Percentiles rank a stretch among this genome's conserved stretches.
Evolutionary conservation across 2,797 vertebrate genomes (phyloP).

Genomic region (Lagocephalus sceleratus): DNA sequence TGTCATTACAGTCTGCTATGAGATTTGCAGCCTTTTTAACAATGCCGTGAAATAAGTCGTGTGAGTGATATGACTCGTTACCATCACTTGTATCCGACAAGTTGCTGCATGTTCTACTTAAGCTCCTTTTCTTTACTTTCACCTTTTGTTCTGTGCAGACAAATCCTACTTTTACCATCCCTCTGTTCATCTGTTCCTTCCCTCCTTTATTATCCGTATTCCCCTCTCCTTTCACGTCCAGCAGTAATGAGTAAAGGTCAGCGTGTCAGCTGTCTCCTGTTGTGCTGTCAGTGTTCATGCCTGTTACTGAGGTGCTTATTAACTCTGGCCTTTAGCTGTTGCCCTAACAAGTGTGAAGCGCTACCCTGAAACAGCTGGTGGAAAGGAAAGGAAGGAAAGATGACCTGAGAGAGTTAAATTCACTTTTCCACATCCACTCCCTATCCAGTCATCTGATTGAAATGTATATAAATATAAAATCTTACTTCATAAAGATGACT

Average conservation of each 20-base stretch:
- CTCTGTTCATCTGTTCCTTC: constrained; percentile 12
- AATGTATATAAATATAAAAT: neutral
- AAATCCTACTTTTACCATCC: neutral
- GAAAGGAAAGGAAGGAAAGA: constrained; percentile 3
- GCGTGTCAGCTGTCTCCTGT: constrained; percentile 37
- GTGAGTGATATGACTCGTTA: too few relatives aligned
- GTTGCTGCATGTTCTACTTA: too few relatives aligned
- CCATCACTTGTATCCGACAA: too few relatives aligned
- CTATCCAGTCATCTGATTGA: neutral
- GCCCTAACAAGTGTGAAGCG: constrained; percentile 38
- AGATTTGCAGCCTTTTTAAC: neutral
- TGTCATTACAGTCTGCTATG: constrained; percentile 7
- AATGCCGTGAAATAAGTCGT: too few relatives aligned
- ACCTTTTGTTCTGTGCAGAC: neutral
- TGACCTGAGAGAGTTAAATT: constrained; percentile 10
- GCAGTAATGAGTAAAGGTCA: constrained; percentile 59
- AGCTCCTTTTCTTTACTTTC: neutral
- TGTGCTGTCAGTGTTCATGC: constrained; percentile 52
- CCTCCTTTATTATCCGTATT: constrained; percentile 8
- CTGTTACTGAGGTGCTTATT: constrained; percentile 49
- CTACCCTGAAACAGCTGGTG: constrained; percentile 25
- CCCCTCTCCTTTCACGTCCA: constrained; percentile 10
- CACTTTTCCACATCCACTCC: neutral
- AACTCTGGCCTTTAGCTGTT: constrained; percentile 59
- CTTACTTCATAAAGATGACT: too few relatives aligned